Base-by-base conservation (phyloP, 2,888 invertebrate species). In the Invenusta paracnida region DNA sequence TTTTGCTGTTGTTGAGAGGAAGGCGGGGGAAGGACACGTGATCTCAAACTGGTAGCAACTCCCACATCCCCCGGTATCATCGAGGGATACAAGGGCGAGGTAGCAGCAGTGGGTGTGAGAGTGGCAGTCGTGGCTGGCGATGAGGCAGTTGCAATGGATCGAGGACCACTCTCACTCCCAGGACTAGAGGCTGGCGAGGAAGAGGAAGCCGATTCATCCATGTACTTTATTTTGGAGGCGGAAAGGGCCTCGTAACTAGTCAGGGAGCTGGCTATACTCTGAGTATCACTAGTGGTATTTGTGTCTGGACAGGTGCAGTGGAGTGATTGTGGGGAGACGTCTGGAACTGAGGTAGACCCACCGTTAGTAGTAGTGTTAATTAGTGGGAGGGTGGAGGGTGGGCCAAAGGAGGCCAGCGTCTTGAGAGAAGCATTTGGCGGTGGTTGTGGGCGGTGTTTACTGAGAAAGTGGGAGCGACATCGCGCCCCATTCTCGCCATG, bases 401-500 rank as follows among this genome's bases (percentile, higher is more conserved):
- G 73, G 23, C 73, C 73, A 23, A 73, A 73, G 73, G 17, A 23
- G 73, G 73, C 73, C 73, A 73, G 73, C 2, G 73, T 73, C 73
- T 73, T 73, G 73, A 73, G 2, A 5, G 73, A 23, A 5, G 73
- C 23, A 25, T 2, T 23, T 13, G 17, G 2, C 11, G 73, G 23
- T 13, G 73, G 73, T 5, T 2, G 73, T 25, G 27, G 73, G 25
- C 73, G 73, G 73, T 13, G 17, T 5, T 73, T 5, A 5, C 17
- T 48, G 48, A 48, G 48, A 17, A 48, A 48, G 73, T 73, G 5
- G 73, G 73, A 73, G 73, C 73, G 73, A 23, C 23, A 23, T 23
- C 73, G 11, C 73, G 73, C 73, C 73, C 73, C 73, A 23, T 73
- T 73, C 73, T 73, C 73, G 25, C 73, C 73, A 73, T 73, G 17